Base-by-base conservation (phyloP, 2,797 vertebrate species). In the Vespertilio murinus region DNA sequence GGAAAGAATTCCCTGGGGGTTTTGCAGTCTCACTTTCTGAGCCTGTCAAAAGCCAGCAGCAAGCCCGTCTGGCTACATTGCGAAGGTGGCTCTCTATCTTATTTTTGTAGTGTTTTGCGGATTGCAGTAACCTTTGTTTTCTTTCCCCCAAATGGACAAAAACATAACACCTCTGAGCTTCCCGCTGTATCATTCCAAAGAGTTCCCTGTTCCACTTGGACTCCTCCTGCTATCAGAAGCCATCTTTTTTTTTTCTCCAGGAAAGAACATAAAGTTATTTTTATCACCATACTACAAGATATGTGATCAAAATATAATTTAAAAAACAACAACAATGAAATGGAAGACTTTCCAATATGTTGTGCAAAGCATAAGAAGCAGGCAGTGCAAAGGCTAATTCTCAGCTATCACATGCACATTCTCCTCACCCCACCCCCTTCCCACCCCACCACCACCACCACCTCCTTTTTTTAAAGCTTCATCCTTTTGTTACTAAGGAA, bases 261-360 rank as follows among this genome's bases (percentile, higher is more conserved):
- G 52, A 78, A 90, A 95, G 88, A 95, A 93, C 47, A 74, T n/a
- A 75, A 71, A 92, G 90, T 95, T 95, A 92, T 95, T 96, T 96
- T 95, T 95, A 93, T 90, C 47, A 88, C 70, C 25, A 23, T 81
- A 84, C 64, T 94, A 80, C 45, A 96, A 95, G 90, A 95, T 83
- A 95, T 85, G 79, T 95, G 89, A 96, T 85, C 85, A 83, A 97
- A 96, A 94, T 85, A 69, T 67, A 94, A 78, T 87, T 83, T 28
- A 0, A 25, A 7, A 64, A 90, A 86, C 83, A 42, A 42, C 40
- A 42, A 94, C 93, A 96, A 82, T 85, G 65, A 95, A 94, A 85
- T 71, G 40, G 70, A 69, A 96, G 65, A 70, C 42, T 88, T 92
- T 91, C 74, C 86, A 88, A 69, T 42, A 73, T 49, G 65, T 61